Evolutionary conservation across 2,888 invertebrate genomes (phyloP).

Genomic region (Microctonus aethiopoides): DNA sequence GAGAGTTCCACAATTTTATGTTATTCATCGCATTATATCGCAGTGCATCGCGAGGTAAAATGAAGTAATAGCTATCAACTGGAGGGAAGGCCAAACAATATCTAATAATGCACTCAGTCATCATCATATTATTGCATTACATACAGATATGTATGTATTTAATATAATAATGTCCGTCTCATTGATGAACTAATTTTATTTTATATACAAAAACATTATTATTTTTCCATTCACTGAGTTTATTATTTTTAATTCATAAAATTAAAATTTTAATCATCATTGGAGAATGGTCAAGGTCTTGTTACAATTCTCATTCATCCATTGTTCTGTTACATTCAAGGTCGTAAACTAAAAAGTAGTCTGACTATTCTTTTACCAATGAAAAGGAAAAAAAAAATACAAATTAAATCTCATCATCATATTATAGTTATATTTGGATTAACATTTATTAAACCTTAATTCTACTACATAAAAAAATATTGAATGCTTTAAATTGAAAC

Average conservation of each 20-base stretch:
- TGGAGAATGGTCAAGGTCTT: no score
- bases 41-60: conserved; percentile 37
- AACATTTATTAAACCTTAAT: no score
- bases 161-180: neutral
- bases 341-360: no score
- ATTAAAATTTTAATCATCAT: no score
- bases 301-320: no score
- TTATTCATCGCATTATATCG: no score
- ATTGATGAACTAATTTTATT: conserved; percentile 12
- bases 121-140: neutral
- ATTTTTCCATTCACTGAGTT: neutral
- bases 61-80: conserved; percentile 41
- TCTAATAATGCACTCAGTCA: neutral
- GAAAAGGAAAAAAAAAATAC: no score
- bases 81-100: conserved; percentile 24
- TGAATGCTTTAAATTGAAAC: no score
- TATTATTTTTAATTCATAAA: neutral
- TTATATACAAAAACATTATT: neutral
- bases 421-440: no score
- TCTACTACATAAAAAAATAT: neutral
- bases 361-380: no score
- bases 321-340: no score
- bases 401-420: no score
- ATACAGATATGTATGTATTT: neutral
- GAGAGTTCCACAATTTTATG: conserved; percentile 36